Evolutionary conservation across 2,113 vertebrate species (phyloP).

Genomic region (Ceyx margarethae): DNA sequence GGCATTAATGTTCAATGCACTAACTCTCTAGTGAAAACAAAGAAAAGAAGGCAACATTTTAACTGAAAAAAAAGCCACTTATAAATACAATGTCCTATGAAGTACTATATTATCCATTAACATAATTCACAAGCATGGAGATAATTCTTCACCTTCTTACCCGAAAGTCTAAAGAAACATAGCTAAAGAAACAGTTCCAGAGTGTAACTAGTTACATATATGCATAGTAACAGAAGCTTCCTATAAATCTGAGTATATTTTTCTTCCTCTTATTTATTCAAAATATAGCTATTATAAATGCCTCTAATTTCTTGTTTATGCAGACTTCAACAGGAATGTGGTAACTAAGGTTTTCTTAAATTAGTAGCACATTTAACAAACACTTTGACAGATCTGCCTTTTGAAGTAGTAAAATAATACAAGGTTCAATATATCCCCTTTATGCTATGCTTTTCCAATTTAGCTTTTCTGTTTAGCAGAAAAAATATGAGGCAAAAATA

Average conservation of each 20-base stretch:
- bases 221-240: background rate
- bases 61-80: background rate
- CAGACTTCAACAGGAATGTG: background rate
- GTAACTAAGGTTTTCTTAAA: background rate
- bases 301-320: background rate
- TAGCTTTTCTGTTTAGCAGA: background rate
- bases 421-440: background rate
- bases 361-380: background rate
- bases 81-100: background rate
- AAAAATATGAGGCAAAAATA: background rate
- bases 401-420: background rate
- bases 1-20: background rate
- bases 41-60: background rate
- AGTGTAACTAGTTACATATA: background rate
- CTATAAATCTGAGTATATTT: background rate
- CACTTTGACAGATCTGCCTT: background rate
- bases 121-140: background rate
- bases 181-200: background rate
- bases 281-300: background rate
- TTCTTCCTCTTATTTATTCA: background rate
- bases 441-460: background rate
- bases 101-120: background rate
- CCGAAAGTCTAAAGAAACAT: background rate
- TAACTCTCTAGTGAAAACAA: background rate
- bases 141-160: background rate